These are phyloP conservation scores for Xerus rutilus DNA, from an alignment of 2,797 vertebrate genomes.

Conservation along the genomic window DNA sequence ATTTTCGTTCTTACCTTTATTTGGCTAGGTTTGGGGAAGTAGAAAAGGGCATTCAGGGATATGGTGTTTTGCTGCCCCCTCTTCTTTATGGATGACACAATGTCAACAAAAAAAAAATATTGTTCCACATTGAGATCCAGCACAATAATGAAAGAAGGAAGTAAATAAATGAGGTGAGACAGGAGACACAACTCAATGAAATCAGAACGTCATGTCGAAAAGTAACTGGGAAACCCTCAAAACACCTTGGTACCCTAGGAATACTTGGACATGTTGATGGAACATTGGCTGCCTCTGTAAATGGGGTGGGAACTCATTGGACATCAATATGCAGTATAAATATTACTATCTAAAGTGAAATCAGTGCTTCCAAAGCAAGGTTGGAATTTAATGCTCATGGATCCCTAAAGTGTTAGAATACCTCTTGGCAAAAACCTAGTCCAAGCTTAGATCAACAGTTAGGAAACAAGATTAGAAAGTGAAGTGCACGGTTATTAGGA, in stretches of 20 bases:
- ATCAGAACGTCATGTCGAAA: not conserved
- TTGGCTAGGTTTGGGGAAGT: too few species aligned
- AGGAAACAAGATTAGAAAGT: not conserved
- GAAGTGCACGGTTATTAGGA: not conserved
- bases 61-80: too few species aligned
- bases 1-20: too few species aligned
- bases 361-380: not conserved
- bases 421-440: not conserved
- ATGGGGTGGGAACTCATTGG: not conserved
- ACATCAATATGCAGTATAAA: not conserved
- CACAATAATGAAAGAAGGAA: not conserved
- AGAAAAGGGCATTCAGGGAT: too few species aligned
- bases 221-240: not conserved
- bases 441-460: slow-evolving; percentile 2
- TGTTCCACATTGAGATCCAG: not conserved
- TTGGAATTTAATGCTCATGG: not conserved
- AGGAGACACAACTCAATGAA: not conserved
- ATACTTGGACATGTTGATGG: not conserved
- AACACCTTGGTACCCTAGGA: not conserved
- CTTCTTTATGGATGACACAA: too few species aligned
- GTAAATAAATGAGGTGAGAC: not conserved
- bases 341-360: slow-evolving; percentile 1
- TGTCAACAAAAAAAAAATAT: not conserved
- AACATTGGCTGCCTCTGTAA: not conserved
- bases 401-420: slow-evolving; percentile 1